A percentile compares a stretch with the other conserved stretches of the same genome.
These are phyloP conservation scores for Bufotes viridis DNA, from an alignment of 2,797 vertebrate genomes.

Conservation along the genomic window DNA sequence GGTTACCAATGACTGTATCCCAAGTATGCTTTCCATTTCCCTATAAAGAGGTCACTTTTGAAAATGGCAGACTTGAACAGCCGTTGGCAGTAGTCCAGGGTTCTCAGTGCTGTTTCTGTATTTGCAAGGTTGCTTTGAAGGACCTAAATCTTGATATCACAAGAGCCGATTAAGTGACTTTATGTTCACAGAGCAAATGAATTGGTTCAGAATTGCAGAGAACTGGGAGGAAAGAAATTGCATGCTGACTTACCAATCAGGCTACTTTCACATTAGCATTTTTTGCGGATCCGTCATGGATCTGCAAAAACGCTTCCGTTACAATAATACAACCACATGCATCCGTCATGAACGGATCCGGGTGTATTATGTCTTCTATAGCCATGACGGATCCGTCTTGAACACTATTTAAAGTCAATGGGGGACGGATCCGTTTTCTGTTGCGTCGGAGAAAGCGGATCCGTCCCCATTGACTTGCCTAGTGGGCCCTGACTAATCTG, in stretches of 20 bases:
- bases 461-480: no score
- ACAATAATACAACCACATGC: no score
- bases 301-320: no score
- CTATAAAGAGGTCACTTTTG: slow-evolving; percentile 14
- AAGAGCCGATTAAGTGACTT: background rate
- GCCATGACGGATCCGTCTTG: no score
- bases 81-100: background rate
- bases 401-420: no score
- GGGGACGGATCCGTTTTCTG: no score
- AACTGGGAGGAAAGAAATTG: background rate
- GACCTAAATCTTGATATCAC: background rate
- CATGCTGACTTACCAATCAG: background rate
- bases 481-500: no score
- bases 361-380: no score
- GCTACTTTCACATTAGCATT: no score
- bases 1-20: slow-evolving; percentile 24
- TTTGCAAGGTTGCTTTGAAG: slow-evolving; percentile 24
- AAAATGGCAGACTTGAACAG: slow-evolving; percentile 14
- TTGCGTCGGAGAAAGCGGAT: no score
- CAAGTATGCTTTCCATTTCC: slow-evolving; percentile 13
- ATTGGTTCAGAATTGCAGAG: background rate
- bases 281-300: no score
- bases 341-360: no score
- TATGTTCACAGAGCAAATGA: background rate
- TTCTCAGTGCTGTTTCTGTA: background rate